Conservation (phyloP, 1,140 invertebrate species). For the Hestina assimilis region DNA sequence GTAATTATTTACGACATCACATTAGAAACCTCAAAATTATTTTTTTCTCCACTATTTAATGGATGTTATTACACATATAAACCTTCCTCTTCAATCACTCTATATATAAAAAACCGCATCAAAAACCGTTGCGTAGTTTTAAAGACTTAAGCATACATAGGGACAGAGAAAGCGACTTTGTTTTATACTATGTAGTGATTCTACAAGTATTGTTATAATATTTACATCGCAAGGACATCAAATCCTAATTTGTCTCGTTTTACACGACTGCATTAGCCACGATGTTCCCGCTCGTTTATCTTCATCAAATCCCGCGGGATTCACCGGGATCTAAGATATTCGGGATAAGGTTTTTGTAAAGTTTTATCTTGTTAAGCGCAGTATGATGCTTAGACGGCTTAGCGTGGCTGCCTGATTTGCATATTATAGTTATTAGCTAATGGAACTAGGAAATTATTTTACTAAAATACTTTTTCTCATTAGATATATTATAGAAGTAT, state of each 20-base stretch:
- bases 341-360: conserved; percentile 22
- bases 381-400: conserved; percentile 9
- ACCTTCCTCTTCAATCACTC: too few species aligned
- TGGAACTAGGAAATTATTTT: not conserved
- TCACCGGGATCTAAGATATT: conserved; percentile 17
- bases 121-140: too few species aligned
- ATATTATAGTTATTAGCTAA: conserved; percentile 1
- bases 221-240: conserved; percentile 1
- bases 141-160: too few species aligned
- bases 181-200: too few species aligned
- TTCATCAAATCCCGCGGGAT: conserved; percentile 33
- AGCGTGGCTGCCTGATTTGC: not conserved
- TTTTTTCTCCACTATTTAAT: too few species aligned
- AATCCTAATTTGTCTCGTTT: conserved; percentile 9
- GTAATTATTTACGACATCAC: too few species aligned
- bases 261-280: conserved; percentile 15
- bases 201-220: not conserved
- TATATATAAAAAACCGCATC: too few species aligned
- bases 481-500: too few species aligned
- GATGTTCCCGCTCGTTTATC: conserved; percentile 29
- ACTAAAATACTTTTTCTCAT: too few species aligned
- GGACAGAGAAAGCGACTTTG: too few species aligned
- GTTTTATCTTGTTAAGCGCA: conserved; percentile 15
- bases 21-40: too few species aligned
- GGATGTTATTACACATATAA: too few species aligned